Conservation (phyloP, 1,140 invertebrate genomes). For the Trichomalopsis sarcophagae region DNA sequence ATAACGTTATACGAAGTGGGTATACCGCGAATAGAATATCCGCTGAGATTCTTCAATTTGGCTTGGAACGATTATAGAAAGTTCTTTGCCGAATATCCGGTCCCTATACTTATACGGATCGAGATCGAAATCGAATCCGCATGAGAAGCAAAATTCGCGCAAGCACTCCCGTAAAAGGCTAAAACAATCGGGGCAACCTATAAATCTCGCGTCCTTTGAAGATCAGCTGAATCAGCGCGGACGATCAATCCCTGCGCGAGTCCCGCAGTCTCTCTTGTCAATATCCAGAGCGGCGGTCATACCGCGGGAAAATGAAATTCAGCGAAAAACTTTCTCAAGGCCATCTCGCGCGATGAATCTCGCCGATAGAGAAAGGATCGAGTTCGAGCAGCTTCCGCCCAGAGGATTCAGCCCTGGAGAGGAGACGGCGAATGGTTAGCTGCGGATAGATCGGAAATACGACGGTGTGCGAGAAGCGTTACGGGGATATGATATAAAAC, state of each 20-base stretch:
- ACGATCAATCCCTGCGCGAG: neutral
- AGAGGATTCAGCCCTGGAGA: neutral
- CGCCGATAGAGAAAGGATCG: neutral
- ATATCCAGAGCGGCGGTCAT: constrained; percentile 3
- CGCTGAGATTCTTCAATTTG: neutral
- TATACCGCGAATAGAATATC: neutral
- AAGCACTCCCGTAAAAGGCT: neutral
- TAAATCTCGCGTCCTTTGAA: neutral
- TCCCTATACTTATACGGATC: too few species aligned
- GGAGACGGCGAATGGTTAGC: neutral
- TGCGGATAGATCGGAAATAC: neutral
- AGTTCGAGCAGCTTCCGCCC: neutral
- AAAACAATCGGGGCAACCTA: neutral
- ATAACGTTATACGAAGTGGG: too few species aligned
- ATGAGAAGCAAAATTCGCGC: too few species aligned
- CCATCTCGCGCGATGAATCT: neutral
- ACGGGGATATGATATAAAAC: neutral
- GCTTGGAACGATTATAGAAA: too few species aligned
- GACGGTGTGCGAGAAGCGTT: neutral
- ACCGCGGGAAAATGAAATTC: constrained; percentile 35
- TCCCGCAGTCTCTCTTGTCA: neutral
- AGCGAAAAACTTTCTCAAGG: constrained; percentile 36
- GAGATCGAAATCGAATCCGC: too few species aligned
- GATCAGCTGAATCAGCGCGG: neutral
- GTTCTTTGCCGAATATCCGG: too few species aligned